phyloP scores from a whole-genome alignment of 2,888 invertebrate species.

The Ceramica pisi region DNA sequence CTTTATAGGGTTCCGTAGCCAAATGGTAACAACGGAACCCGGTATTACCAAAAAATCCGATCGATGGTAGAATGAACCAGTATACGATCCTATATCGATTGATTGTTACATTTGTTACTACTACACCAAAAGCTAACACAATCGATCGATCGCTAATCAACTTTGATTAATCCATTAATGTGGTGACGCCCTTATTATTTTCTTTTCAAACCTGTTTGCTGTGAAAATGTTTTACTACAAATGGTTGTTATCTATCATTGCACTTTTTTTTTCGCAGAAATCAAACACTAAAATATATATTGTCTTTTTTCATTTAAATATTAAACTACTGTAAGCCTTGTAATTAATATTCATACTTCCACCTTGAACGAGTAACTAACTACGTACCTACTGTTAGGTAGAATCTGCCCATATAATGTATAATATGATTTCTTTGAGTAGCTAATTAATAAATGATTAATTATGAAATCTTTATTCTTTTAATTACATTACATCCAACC shows the following conservation, averaged over 20 bases:
- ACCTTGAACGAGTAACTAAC: constrained; percentile 36
- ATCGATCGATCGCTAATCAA: neutral
- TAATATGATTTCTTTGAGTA: constrained; percentile 73
- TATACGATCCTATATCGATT: neutral
- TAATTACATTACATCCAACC: no score
- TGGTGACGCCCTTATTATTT: neutral
- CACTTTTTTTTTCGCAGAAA: constrained; percentile 6
- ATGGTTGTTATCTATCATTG: neutral
- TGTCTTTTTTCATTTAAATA: constrained; percentile 3
- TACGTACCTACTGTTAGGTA: constrained; percentile 56
- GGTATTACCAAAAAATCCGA: neutral
- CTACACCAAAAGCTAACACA: neutral
- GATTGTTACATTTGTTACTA: neutral
- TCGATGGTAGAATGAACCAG: neutral
- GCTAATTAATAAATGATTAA: constrained; percentile 77
- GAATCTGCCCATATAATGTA: constrained; percentile 67
- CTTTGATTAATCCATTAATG: neutral
- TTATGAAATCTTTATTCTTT: constrained; percentile 51
- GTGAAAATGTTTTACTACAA: neutral
- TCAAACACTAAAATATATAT: constrained; percentile 2
- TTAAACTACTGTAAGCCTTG: constrained; percentile 7
- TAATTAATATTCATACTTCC: constrained; percentile 36
- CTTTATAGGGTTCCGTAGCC: neutral
- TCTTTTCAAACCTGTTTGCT: neutral
- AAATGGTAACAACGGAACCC: neutral